Base-by-base conservation (phyloP, 2,113 vertebrate genomes). In the Paramisgurnus dabryanus region DNA sequence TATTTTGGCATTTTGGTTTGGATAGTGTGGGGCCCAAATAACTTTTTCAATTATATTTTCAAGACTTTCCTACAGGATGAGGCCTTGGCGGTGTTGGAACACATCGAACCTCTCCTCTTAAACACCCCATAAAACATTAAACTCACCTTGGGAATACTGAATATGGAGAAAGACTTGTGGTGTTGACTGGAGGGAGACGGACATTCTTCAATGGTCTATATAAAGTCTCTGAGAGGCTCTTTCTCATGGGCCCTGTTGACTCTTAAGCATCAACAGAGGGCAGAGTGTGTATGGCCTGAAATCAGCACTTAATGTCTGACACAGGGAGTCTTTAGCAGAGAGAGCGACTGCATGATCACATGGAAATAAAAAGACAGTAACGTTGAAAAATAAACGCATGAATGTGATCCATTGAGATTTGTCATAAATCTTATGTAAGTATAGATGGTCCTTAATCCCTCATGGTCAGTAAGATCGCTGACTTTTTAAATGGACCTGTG, bases 121-220 rank as follows among this genome's bases (percentile, higher is more conserved):
- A 87, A 88, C 85, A 82, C 84, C 53, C 85, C 87, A 85, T 88
- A 91, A 93, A 94, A 91, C 85, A 87, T 90, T 91, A 89, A 53
- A 15, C 82, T 87, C 86, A 83, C 86, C 91, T 88, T 92, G 92
- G 92, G 91, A 93, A 93, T 89, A 80, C 58, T 66, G 39, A 78
- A 0, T 85, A 88, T 85, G 83, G 60, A 83, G 85, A 81, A 86
- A 79, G 89, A 88, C 89, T 88, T 77, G 86, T 84, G 87, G 86
- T 0, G 1, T 88, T 89, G 84, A 80, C 90, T 90, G 89, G 72
- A 90, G 88, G 89, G 85, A 88, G 87, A 89, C 88, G 91, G 92
- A 89, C 87, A 91, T 93, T 87, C 91, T 91, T 90, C 85, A 85
- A 76, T 83, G 83, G 79, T 90, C 83, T 91, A 92, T 82, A 85